phyloP scores from a whole-genome alignment of 2,797 vertebrate genomes.

The Crenichthys baileyi region DNA sequence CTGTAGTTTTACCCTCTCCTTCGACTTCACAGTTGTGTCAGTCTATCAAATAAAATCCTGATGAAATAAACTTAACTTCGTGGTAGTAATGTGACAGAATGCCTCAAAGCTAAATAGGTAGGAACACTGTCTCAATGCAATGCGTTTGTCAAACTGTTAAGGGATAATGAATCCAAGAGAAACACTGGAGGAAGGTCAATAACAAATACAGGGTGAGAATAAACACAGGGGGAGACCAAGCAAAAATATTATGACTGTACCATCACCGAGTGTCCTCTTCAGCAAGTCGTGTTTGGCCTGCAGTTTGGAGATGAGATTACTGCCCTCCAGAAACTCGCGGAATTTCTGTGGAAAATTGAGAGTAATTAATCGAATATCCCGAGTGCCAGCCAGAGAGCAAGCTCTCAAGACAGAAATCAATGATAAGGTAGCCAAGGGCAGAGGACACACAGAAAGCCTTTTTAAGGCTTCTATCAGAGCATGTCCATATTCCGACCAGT shows the following conservation, averaged over 20 bases:
- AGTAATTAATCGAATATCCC: constrained; percentile 65
- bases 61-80: background rate
- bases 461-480: constrained; percentile 65
- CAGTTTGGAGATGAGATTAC: constrained; percentile 98
- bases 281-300: constrained; percentile 98
- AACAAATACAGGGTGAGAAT: background rate
- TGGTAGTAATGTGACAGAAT: too few relatives aligned
- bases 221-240: background rate
- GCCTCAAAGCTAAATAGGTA: too few relatives aligned
- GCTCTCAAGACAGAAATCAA: constrained; percentile 59
- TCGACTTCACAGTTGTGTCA: background rate
- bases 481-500: constrained; percentile 61
- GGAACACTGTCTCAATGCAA: too few relatives aligned
- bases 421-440: constrained; percentile 63
- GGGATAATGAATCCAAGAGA: background rate
- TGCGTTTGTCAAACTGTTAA: background rate
- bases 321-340: constrained; percentile 96
- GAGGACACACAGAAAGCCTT: constrained; percentile 39
- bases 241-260: constrained; percentile 68
- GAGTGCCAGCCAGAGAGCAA: constrained; percentile 41
- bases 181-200: background rate
- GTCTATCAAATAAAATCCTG: background rate
- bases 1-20: background rate
- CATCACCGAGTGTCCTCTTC: constrained; percentile 94
- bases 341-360: constrained; percentile 92